Evolutionary conservation across 2,888 invertebrate genomes (phyloP).

Genomic region (Himalopsyche japonica): DNA sequence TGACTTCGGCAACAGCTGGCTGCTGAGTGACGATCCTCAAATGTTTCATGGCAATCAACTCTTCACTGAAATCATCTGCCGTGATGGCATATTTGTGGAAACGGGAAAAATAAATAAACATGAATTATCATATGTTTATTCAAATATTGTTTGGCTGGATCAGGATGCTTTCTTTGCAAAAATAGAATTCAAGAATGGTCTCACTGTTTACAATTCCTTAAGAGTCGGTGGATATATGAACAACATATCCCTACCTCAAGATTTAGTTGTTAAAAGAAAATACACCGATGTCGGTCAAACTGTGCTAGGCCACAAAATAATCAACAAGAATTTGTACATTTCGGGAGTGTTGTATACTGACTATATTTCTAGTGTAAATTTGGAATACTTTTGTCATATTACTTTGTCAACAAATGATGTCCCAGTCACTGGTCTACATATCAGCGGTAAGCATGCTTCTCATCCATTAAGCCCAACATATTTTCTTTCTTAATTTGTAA

Average conservation of each 20-base stretch:
- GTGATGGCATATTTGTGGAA: conserved; percentile 46
- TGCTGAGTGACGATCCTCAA: conserved; percentile 47
- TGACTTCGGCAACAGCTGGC: conserved; percentile 51
- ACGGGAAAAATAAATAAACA: conserved; percentile 50
- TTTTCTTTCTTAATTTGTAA: too few species aligned
- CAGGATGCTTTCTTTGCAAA: conserved; percentile 47
- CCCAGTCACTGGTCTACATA: neutral
- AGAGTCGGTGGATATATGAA: conserved; percentile 47
- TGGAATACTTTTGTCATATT: neutral
- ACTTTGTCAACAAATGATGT: neutral
- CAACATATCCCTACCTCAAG: conserved; percentile 52
- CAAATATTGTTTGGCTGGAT: conserved; percentile 49
- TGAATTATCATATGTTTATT: conserved; percentile 46
- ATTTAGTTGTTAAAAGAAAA: conserved; percentile 46
- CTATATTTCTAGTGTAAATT: conserved; percentile 4
- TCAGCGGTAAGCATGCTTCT: conserved; percentile 9
- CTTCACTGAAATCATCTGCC: conserved; percentile 46
- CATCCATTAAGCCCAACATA: too few species aligned
- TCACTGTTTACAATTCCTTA: conserved; percentile 42
- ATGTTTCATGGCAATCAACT: conserved; percentile 43
- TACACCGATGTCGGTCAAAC: conserved; percentile 42
- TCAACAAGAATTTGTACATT: conserved; percentile 44
- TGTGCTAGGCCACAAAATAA: conserved; percentile 44
- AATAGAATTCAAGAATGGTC: conserved; percentile 48
- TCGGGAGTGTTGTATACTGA: conserved; percentile 42